A percentile compares a stretch with the other conserved stretches of the same genome.
Evolutionary conservation across 92 coral and sea anemone genomes (phyloP).

Genomic region (Porites cylindrica): DNA sequence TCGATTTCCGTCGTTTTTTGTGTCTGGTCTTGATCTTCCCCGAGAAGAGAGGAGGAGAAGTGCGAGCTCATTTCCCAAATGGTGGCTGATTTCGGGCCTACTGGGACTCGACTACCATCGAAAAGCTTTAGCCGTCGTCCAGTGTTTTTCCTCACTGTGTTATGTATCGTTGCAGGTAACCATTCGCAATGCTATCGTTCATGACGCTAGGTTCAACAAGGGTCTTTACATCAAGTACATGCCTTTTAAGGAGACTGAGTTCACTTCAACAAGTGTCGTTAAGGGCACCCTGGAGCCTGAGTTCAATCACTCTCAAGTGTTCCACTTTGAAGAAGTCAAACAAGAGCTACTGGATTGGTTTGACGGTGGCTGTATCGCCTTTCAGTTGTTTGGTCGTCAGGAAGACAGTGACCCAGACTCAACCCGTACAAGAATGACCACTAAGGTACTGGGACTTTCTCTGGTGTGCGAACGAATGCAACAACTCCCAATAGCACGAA

Average conservation of each 20-base stretch:
- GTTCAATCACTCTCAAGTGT: conserved; percentile 83
- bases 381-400: conserved; percentile 89
- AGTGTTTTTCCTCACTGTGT: not conserved
- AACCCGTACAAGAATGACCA: conserved; percentile 90
- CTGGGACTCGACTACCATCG: too few species aligned
- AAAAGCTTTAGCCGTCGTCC: not conserved
- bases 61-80: too few species aligned
- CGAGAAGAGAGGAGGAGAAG: too few species aligned
- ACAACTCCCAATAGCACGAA: too few species aligned
- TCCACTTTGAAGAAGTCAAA: conserved; percentile 74
- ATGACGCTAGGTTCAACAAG: conserved; percentile 86
- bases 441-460: conserved; percentile 73
- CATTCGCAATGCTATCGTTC: conserved; percentile 88
- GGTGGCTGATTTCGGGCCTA: too few species aligned
- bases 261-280: conserved; percentile 74
- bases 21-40: too few species aligned
- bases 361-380: conserved; percentile 92
- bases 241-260: conserved; percentile 72
- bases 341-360: conserved; percentile 96
- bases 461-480: too few species aligned
- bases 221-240: conserved; percentile 95
- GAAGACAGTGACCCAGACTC: conserved; percentile 90
- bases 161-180: conserved; percentile 71
- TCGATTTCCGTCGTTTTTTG: too few species aligned
- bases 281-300: conserved; percentile 88